Base-by-base conservation (phyloP, 1,140 invertebrate genomes). In the Pseudoatta argentina region DNA sequence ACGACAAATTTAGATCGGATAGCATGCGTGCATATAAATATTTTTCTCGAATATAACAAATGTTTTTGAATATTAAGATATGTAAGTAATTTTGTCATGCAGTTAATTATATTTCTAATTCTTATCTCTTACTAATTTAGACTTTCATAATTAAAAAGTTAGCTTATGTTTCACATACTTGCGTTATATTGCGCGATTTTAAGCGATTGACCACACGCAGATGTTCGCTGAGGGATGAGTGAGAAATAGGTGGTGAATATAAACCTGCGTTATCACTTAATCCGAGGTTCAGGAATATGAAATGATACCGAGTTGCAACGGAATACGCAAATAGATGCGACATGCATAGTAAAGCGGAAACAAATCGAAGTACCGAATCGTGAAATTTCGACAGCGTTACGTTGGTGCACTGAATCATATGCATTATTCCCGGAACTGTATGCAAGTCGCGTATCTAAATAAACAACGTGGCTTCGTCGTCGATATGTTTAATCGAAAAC, bases 251-350 rank as follows among this genome's bases (percentile, higher is more conserved):
- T 21, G 44, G 12, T 7, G 30, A 7, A 72, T 48, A 61, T 75
- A 75, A 75, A 83, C 63, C 69, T 51, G n/a, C 69, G 39, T 82
- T 82, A 72, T 82, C 53, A 8, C 39, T 73, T 81, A 72, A 72
- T 71, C 39, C 34, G 44, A 21, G 67, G 53, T 30, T 73, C 67
- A 53, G 18, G 53, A 72, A 72, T 69, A 24, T 66, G n/a, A 55
- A 69, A 69, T 53, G 66, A 72, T 72, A 57, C 12, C 66, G 27
- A n/a, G 16, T 59, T 44, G 51, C 30, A 57, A 24, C 14, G 53
- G 66, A 73, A 82, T 82, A 27, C 39, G 44, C 24, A 63, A 59
- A 63, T 27, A 34, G 24, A 48, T 7, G 69, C 39, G 24, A 6
- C 27, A 61, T 82, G 79, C 67, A 78, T 78, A 66, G 30, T 44